phyloP scores from a whole-genome alignment of 2,113 vertebrate species.

The Clarias magur region DNA sequence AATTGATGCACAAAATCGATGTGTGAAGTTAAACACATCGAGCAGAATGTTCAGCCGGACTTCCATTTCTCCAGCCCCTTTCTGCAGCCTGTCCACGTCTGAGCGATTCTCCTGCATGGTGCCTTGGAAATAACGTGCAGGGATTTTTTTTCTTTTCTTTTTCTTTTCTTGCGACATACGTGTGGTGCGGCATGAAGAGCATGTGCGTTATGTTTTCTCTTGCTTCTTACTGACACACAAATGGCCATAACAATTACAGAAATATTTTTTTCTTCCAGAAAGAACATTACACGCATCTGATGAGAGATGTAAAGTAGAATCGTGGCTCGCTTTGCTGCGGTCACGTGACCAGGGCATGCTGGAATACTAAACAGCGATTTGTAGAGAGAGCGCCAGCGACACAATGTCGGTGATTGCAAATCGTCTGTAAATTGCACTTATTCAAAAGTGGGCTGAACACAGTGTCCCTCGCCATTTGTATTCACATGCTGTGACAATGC shows the following conservation, averaged over 20 bases:
- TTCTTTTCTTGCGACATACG: background rate
- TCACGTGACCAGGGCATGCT: slow-evolving; percentile 5
- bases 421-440: slow-evolving; percentile 73
- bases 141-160: too few species aligned
- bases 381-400: slow-evolving; percentile 55
- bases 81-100: background rate
- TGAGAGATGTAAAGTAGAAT: background rate
- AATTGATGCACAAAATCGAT: background rate
- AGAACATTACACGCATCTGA: background rate
- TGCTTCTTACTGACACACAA: background rate
- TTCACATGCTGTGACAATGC: background rate
- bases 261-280: slow-evolving; percentile 16
- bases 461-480: background rate
- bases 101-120: background rate
- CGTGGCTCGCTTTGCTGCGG: background rate
- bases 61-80: background rate
- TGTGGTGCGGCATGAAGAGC: background rate
- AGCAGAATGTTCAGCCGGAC: background rate
- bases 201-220: background rate
- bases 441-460: slow-evolving; percentile 61
- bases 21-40: background rate
- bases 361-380: slow-evolving; percentile 57
- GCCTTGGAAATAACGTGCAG: background rate
- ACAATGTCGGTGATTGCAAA: slow-evolving; percentile 75
- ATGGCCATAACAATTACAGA: background rate